phyloP scores from a whole-genome alignment of 2,797 vertebrate species.

The Anguilla pacifica region DNA sequence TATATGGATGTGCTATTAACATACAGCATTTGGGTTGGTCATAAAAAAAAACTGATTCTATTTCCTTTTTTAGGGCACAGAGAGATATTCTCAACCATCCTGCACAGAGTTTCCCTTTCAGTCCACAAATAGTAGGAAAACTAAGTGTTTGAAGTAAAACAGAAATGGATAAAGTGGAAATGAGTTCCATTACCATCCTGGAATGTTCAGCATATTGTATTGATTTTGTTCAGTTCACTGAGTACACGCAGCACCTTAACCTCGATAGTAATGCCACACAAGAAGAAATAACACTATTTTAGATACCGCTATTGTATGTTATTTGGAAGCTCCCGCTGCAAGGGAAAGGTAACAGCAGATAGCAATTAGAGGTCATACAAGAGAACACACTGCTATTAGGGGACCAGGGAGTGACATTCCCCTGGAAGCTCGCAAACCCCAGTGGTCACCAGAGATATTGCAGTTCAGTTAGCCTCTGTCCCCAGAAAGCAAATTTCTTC shows the following conservation, averaged over 20 bases:
- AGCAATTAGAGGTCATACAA: background rate
- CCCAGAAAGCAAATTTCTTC: no score
- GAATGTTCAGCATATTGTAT: background rate
- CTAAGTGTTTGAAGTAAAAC: background rate
- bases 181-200: background rate
- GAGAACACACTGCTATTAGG: background rate
- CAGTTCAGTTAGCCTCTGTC: no score
- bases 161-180: background rate
- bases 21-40: background rate
- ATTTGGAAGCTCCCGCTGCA: background rate
- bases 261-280: background rate
- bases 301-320: background rate
- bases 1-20: background rate
- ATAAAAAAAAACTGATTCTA: background rate
- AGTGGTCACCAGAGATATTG: no score
- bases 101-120: background rate
- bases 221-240: background rate
- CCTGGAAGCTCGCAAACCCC: no score
- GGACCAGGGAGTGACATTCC: no score
- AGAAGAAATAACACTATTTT: constrained; percentile 5
- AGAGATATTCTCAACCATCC: background rate
- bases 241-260: background rate
- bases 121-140: background rate
- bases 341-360: background rate
- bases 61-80: background rate